Evolutionary conservation across 1,140 invertebrate genomes (phyloP), one percentile per base, ranked within the genome.

Genomic region (Drosophila sproati): DNA sequence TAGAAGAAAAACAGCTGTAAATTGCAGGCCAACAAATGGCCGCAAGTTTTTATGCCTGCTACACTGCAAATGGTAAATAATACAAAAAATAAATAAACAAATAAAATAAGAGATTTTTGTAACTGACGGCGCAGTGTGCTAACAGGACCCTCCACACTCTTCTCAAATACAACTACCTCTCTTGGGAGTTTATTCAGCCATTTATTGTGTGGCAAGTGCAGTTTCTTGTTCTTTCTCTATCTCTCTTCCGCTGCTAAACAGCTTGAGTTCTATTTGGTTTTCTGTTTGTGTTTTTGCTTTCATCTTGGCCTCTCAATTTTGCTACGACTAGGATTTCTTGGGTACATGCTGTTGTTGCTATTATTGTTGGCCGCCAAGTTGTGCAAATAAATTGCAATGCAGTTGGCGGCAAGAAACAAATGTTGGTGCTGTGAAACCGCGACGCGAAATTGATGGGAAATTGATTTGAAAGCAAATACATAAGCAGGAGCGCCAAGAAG

Each of bases 381-480:
- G 77, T 51, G 70, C 86, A 88, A 87, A 87, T 88, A 88, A 87
- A 87, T 87, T 87, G 83, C 83, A 80, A 48, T 83, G 83, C 77
- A 88, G 73, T 43, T 28, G 43, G 54, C 39, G 43, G 43, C 31
- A 55, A 61, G 47, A 57, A 62, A 74, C 57, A 87, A 88, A 83
- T 88, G 87, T 83, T 87, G 72, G 56, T 74, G 57, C 72, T 56
- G 51, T 4, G 51, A 79, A 68, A 80, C 82, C 78, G 80, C 74
- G 73, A 79, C 77, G 83, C 83, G 77, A 88, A 87, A 87, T 87
- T 87, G 83, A 87, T 87, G 83, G 83, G 77, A 85, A 87, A 87
- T 87, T 87, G 83, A 87, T 87, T 87, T 83, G 83, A 87, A 87
- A 87, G 83, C 83, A 87, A 87, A 87, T 87, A 87, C 83, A 87